These are phyloP conservation scores for Streptopelia turtur DNA, from an alignment of 2,797 vertebrate species.

Conservation along the genomic window DNA sequence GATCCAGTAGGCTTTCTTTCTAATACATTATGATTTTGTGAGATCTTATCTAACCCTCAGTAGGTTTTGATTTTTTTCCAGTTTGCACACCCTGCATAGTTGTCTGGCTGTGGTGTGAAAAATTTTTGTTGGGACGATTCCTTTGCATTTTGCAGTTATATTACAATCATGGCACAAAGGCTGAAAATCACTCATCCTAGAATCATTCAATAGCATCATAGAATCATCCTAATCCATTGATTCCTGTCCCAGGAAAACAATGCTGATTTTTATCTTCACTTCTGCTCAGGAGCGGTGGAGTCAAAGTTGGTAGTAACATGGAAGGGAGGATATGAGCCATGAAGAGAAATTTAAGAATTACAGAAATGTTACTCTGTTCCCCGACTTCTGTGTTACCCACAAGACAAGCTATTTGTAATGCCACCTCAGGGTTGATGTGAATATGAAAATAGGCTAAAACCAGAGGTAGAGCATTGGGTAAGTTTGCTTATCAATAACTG, in stretches of 20 bases:
- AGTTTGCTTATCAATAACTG: neutral
- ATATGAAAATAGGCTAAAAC: neutral
- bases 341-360: neutral
- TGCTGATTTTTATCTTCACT: neutral
- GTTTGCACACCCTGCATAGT: fast-evolving
- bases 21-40: neutral
- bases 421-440: neutral
- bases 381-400: neutral
- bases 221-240: neutral
- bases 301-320: neutral
- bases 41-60: neutral
- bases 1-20: neutral
- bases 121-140: neutral
- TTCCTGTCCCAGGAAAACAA: neutral
- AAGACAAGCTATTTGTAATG: neutral
- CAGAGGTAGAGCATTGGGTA: neutral
- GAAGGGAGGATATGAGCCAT: neutral
- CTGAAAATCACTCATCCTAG: neutral
- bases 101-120: neutral
- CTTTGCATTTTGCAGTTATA: neutral
- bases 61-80: neutral
- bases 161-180: neutral
- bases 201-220: too few species aligned
- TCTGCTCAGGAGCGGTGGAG: neutral
- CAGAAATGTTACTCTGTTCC: neutral